Evolutionary conservation across 2,113 vertebrate species (phyloP).

Genomic region (Setophaga coronata): DNA sequence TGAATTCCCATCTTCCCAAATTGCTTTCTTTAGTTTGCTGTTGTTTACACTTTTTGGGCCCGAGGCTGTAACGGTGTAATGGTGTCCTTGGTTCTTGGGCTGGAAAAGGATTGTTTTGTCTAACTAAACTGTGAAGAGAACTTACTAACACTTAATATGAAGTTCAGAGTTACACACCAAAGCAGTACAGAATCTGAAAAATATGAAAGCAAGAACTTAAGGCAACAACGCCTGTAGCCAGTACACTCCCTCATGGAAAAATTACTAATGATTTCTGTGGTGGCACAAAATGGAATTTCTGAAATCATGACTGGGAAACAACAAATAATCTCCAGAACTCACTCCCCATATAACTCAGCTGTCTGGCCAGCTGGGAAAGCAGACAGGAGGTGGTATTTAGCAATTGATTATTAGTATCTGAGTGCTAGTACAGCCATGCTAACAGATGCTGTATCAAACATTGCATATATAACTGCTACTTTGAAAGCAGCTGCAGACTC

Average conservation of each 20-base stretch:
- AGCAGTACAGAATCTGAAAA: not conserved
- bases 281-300: not conserved
- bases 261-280: not conserved
- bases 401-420: not conserved
- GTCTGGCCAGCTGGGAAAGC: not conserved
- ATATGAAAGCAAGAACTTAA: not conserved
- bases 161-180: not conserved
- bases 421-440: not conserved
- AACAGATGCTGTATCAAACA: not conserved
- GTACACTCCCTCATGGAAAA: not conserved
- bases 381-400: not conserved
- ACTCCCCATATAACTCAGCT: not conserved
- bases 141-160: not conserved
- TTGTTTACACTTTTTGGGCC: not conserved
- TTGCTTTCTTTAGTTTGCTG: accelerated
- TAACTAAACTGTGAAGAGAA: not conserved
- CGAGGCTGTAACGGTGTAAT: not conserved
- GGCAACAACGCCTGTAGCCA: not conserved
- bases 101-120: not conserved
- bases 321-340: not conserved
- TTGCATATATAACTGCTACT: not conserved
- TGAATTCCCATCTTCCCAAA: not conserved
- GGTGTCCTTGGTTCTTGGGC: not conserved
- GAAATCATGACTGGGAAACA: not conserved
- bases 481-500: not conserved